Evolutionary conservation across 2,797 vertebrate species (phyloP), one percentile per base, ranked within the genome.

Genomic region (Gadopsis marmoratus): DNA sequence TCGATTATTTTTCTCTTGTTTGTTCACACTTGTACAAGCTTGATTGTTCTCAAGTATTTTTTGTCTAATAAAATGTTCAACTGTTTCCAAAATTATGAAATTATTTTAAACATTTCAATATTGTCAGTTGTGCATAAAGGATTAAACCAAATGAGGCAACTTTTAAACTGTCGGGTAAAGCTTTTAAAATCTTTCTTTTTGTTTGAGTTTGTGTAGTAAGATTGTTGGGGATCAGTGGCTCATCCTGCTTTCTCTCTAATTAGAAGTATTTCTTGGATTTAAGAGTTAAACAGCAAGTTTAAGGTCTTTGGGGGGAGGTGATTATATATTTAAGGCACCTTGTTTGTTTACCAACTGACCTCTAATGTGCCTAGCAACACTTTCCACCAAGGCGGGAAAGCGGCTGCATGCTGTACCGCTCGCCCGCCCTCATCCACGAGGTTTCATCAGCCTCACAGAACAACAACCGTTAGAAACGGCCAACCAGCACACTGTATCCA

Each of bases 401-500:
- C 76, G 14, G 71, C 83, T 66, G n/a, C 82, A 90, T 4, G 81
- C 89, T 50, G 88, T 78, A 82, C 47, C 0, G n/a, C 73, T 61
- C 78, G 71, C 91, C 90, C 90, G 82, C 89, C 91, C 91, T 91
- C 91, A 91, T 88, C 91, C 91, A 91, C 76, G 74, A 94, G 91
- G 91, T 92, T 93, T 90, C 92, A 93, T 92, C 92, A 92, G 91
- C 91, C 88, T 77, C 88, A 69, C 92, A 87, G 92, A 94, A 95
- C 95, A 95, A 95, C 95, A 96, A 93, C 92, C 71, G 87, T 80
- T 66, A 63, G 87, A 91, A 85, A 88, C 68, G 92, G 92, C 95
- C 96, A 96, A 96, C 95, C 95, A 95, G 94, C 91, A 89, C 54
- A 89, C 95, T 95, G 95, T 95, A 95, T 95, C 95, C 91, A 93